Base-by-base conservation (phyloP, 2,888 invertebrate species). In the Panopea generosa region DNA sequence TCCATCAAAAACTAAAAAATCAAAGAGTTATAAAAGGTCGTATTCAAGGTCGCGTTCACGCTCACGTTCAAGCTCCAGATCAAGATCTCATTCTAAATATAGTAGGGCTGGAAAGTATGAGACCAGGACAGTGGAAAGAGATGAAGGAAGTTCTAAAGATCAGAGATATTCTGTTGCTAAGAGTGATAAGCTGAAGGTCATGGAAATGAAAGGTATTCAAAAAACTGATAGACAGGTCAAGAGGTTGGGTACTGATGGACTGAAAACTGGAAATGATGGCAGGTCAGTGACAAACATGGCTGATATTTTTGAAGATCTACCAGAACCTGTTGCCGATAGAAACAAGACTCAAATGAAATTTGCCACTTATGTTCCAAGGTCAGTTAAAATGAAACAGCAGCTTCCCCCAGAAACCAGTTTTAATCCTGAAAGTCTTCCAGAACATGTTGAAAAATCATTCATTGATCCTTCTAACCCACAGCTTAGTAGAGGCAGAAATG, bases 331-430 rank as follows among this genome's bases (percentile, higher is more conserved):
- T 47, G 47, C 61, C 24, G 45, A 22, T 45, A 60, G 52, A 33
- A 40, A 43, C 45, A 50, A 50, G 14, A 26, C 33, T 11, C 33
- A 11, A 20, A 60, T 29, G 20, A 33, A 52, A n/a, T 75, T 76
- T 76, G 56, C 75, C 18, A 73, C 76, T 16, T 80, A 80, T 53
- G 76, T 80, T 1, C 80, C 80, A 26, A 55, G 80, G 33, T 50
- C 80, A 20, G 80, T 80, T 0, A 76, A 76, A 53, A 56, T 80
- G 50, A 80, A 80, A 33, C 76, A 73, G 33, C 62, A 69, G 14
- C 62, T 65, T n/a, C 56, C 40, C 6, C 69, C 60, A 0, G 67
- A 66, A 40, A 60, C 49, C 20, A 69, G 68, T 45, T n/a, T 69
- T 9, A 76, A 80, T 52, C 72, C 80, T 52, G 80, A 33, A 33